Evolutionary conservation across 2,888 invertebrate genomes (phyloP), one percentile per base, ranked within the genome.

Genomic region (Julus scanicus): DNA sequence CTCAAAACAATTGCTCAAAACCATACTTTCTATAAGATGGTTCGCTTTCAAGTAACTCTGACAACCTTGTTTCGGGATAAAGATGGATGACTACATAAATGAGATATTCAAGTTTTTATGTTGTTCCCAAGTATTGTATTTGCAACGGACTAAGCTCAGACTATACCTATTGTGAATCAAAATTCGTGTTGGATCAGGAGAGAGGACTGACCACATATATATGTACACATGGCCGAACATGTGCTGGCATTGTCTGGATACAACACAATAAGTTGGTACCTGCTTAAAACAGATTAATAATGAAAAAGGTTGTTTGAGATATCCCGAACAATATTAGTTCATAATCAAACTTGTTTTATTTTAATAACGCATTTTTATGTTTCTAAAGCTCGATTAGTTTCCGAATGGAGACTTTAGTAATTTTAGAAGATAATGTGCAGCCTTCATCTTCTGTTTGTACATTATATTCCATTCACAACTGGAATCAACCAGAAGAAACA

Each of bases 81-180:
- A 80, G 80, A 80, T 37, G 80, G 80, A 80, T 80, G 80, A 80
- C 29, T 39, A 80, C 37, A 15, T 80, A 80, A 80, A 80, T 80
- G 80, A 80, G 80, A 13, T 80, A 80, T 80, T 80, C 29, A 80
- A 29, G 80, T 80, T 80, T 39, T 80, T 37, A 44, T 44, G 8
- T 44, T 44, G 44, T 44, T 80, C 4, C 80, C 37, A 0, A 13
- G 37, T 37, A 80, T 29, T 29, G 63, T 63, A 37, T 9, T 80
- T 80, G 13, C 80, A 37, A 37, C 29, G 13, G 80, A 2, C 4
- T 8, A 80, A 1, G 37, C 37, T n/a, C 63, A 20, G 20, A 53
- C 11, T 71, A 44, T 29, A 29, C 5, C 8, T 44, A 44, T 44
- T 44, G 44, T 44, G 44, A 44, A 2, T 44, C 44, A 15, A 13